Conservation (phyloP, 2,888 invertebrate genomes). For the Microplitis deprimator region DNA sequence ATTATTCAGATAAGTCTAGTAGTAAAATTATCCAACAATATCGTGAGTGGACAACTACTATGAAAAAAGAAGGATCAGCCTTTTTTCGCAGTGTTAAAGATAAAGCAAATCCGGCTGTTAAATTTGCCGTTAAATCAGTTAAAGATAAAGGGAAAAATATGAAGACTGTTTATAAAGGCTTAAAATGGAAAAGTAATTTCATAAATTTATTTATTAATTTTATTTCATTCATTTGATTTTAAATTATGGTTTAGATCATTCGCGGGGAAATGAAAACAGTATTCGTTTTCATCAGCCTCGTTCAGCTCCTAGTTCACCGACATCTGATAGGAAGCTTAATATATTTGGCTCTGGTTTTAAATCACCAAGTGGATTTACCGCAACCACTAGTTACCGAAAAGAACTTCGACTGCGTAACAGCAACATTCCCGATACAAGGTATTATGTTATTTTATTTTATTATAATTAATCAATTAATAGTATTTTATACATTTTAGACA, state of each 20-base stretch:
- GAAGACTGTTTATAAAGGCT: slow-evolving; percentile 84
- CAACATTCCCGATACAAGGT: slow-evolving; percentile 66
- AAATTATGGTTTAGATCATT: slow-evolving; percentile 57
- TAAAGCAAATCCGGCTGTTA: slow-evolving; percentile 95
- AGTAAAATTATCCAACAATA: slow-evolving; percentile 80
- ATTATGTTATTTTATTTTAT: slow-evolving; percentile 16
- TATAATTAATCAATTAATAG: background rate
- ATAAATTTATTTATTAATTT: slow-evolving; percentile 27
- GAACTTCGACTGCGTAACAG: slow-evolving; percentile 66
- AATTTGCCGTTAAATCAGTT: slow-evolving; percentile 92
- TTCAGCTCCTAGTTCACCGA: slow-evolving; percentile 80
- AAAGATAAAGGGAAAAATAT: slow-evolving; percentile 83
- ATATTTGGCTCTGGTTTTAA: slow-evolving; percentile 68
- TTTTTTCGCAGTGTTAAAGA: slow-evolving; percentile 91
- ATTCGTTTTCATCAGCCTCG: slow-evolving; percentile 71
- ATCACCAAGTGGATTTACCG: slow-evolving; percentile 66
- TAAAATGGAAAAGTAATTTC: slow-evolving; percentile 76
- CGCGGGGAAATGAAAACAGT: slow-evolving; percentile 61
- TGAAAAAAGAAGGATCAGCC: slow-evolving; percentile 86
- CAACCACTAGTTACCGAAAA: slow-evolving; percentile 67
- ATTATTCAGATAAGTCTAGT: slow-evolving; percentile 78
- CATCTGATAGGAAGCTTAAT: slow-evolving; percentile 73
- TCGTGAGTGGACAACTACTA: slow-evolving; percentile 85
- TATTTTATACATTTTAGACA: too few relatives aligned
- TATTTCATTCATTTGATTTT: background rate